Percentiles rank a stretch among this genome's conserved stretches.
Evolutionary conservation across 2,888 invertebrate genomes (phyloP).

Genomic region (Epinotia bilunana): DNA sequence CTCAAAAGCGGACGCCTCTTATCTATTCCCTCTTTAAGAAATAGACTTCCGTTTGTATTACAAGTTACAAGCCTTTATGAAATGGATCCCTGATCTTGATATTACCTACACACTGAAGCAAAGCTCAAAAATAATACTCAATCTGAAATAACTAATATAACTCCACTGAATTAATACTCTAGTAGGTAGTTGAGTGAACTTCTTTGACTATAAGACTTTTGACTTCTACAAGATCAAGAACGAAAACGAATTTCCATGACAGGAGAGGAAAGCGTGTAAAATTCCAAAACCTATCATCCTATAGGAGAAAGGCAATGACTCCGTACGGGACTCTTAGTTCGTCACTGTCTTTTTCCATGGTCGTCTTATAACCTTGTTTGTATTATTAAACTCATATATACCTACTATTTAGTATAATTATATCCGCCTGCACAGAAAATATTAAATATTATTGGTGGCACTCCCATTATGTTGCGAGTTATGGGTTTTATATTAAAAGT

Average conservation of each 20-base stretch:
- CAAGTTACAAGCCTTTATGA: too few relatives aligned
- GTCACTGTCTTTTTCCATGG: conserved; percentile 6
- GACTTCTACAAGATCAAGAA: conserved; percentile 19
- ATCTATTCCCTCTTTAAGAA: too few relatives aligned
- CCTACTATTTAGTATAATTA: conserved; percentile 17
- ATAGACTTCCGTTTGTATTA: too few relatives aligned
- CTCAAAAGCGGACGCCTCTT: too few relatives aligned
- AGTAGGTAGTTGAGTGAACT: not conserved
- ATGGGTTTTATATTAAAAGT: not conserved
- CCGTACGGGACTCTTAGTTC: not conserved
- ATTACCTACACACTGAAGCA: too few relatives aligned
- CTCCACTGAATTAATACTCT: not conserved
- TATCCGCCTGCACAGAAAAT: not conserved
- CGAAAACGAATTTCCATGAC: conserved; percentile 49
- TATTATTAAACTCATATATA: conserved; percentile 11
- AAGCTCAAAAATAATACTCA: too few relatives aligned
- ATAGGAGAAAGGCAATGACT: conserved; percentile 5
- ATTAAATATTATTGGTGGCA: not conserved
- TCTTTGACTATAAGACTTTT: conserved; percentile 2
- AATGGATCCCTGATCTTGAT: too few relatives aligned
- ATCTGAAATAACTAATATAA: too few relatives aligned
- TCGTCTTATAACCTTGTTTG: conserved; percentile 27
- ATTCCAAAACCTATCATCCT: conserved; percentile 38
- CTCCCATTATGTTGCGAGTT: conserved; percentile 1
- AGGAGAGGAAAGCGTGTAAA: conserved; percentile 47